These are phyloP conservation scores for Ramphastos sulfuratus DNA, from an alignment of 2,113 vertebrate species.

Conservation along the genomic window DNA sequence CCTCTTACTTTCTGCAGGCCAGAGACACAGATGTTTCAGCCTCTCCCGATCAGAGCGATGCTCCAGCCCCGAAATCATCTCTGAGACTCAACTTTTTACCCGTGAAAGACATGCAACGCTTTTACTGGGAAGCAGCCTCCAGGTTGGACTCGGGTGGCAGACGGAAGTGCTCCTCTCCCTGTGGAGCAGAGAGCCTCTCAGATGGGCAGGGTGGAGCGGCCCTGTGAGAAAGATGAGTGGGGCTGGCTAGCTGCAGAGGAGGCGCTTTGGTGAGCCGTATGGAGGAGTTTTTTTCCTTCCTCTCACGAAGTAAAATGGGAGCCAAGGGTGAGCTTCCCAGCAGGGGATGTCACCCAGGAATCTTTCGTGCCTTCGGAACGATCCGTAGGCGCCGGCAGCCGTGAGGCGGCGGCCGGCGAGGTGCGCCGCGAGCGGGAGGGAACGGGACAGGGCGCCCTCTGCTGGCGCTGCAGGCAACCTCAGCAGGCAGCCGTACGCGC, in stretches of 20 bases:
- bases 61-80: too few relatives aligned
- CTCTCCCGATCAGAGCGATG: too few relatives aligned
- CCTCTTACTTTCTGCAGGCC: too few relatives aligned
- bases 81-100: too few relatives aligned
- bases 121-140: accelerated
- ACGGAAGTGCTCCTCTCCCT: accelerated
- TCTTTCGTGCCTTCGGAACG: neutral
- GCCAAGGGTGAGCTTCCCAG: neutral
- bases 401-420: neutral
- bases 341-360: neutral
- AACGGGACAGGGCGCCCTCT: neutral
- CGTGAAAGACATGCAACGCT: accelerated
- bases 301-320: neutral
- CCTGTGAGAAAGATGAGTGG: accelerated
- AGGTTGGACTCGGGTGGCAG: accelerated
- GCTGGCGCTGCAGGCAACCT: neutral
- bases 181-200: accelerated
- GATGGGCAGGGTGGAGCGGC: accelerated
- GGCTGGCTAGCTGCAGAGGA: neutral
- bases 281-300: too few relatives aligned
- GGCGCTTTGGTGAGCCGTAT: accelerated
- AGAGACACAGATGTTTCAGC: too few relatives aligned
- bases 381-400: neutral
- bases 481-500: neutral
- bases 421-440: neutral